A percentile compares a stretch with the other conserved stretches of the same genome.
Conservation (phyloP, 2,797 vertebrate species). For the Clamator glandarius region DNA sequence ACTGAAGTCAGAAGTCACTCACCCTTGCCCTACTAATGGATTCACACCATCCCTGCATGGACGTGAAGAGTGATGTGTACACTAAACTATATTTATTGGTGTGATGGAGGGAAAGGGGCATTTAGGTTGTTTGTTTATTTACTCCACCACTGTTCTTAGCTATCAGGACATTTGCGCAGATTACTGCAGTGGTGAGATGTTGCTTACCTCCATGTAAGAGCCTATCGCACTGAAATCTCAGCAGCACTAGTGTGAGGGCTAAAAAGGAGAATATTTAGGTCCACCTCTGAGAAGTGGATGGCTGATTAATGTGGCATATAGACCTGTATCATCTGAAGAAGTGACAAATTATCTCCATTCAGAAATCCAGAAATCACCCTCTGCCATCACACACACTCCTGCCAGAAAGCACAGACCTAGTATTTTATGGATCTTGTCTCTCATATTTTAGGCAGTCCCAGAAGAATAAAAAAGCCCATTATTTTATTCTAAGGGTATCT, state of each 20-base stretch:
- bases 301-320: neutral
- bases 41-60: conserved; percentile 71
- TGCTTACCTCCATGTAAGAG: too few relatives aligned
- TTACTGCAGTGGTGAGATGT: neutral
- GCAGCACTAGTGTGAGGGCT: neutral
- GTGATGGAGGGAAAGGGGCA: conserved; percentile 23
- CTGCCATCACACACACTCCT: neutral
- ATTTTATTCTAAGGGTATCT: neutral
- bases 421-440: neutral
- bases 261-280: neutral
- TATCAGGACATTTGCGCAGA: conserved; percentile 69
- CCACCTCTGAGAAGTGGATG: neutral
- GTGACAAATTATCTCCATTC: neutral
- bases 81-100: conserved; percentile 76
- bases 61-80: conserved; percentile 70
- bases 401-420: neutral
- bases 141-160: conserved; percentile 54
- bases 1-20: conserved; percentile 76
- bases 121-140: conserved; percentile 62
- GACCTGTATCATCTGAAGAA: neutral
- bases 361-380: neutral
- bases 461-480: neutral
- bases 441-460: neutral
- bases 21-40: conserved; percentile 80
- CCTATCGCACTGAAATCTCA: neutral